Base-by-base conservation (phyloP, 2,888 invertebrate genomes). In the Hypolimnas misippus region DNA sequence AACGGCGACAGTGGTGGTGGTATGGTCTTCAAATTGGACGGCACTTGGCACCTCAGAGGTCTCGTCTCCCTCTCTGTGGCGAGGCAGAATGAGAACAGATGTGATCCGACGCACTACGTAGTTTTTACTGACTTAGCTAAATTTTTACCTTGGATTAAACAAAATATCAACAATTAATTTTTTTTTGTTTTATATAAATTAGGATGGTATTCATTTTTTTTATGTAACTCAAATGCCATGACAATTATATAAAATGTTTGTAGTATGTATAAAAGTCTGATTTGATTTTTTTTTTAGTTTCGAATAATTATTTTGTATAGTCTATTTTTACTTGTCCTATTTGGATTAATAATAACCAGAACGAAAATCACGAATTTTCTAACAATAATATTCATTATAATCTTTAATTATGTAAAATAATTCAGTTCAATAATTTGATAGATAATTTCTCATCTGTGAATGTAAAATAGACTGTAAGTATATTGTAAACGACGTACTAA, bases 111-210 rank as follows among this genome's bases (percentile, higher is more conserved):
- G 0, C 93, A 94, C 70, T 94, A 93, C 76, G 93, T 93, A 16
- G 92, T 94, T 5, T 94, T 94, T 72, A 94, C 94, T 0, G 94
- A 94, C 67, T 79, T 93, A 21, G 93, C 93, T 4, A 93, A 93
- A 75, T 90, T 93, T 81, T 73, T 93, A 63, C 86, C 91, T 7
- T 94, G 94, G 93, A 89, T 94, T 33, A 77, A 83, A 63, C 76
- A 82, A 51, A 76, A 78, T 33, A 58, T 68, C 35, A 60, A 57
- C 40, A 64, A 62, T 65, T 50, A 8, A 21, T 33, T 10, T 2
- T 33, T 33, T 33, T 12, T 10, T 42, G 42, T 52, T 21, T 42
- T 10, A 19, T 17, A 17, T 1, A 40, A 14, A 42, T 17, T 42
- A 16, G 42, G 17, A 42, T 33, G 33, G 8, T 33, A 7, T 7